phyloP scores from a whole-genome alignment of 2,113 vertebrate genomes.

The Bos indicus region DNA sequence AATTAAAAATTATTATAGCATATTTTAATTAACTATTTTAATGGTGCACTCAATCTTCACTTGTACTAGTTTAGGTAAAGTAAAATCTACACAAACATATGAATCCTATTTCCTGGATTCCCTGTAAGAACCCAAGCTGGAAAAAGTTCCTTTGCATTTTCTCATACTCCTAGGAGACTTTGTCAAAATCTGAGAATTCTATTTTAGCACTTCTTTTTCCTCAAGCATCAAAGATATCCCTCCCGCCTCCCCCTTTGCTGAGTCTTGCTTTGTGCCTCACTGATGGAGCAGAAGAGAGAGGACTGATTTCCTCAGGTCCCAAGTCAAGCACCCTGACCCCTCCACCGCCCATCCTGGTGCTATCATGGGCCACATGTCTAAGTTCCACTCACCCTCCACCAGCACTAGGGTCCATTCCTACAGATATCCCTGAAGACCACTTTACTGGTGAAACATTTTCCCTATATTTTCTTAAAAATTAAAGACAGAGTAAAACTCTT shows the following conservation, averaged over 20 bases:
- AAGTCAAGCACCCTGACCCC: neutral
- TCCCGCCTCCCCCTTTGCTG: neutral
- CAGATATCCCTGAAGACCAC: neutral
- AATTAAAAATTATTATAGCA: neutral
- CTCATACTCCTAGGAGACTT: neutral
- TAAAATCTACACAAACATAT: neutral
- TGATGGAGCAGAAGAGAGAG: neutral
- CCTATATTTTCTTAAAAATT: neutral
- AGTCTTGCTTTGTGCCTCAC: neutral
- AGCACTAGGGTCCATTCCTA: neutral
- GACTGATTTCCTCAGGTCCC: neutral
- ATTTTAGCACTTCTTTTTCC: neutral
- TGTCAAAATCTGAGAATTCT: neutral
- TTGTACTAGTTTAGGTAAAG: neutral
- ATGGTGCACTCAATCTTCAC: neutral
- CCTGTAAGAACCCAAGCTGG: neutral
- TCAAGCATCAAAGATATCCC: neutral
- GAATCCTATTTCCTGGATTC: neutral
- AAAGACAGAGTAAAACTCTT: neutral
- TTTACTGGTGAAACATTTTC: neutral
- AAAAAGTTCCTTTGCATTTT: neutral
- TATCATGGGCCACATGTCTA: rapidly evolving
- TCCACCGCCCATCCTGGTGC: neutral
- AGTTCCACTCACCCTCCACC: no score
- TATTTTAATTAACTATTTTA: neutral